Evolutionary conservation across 2,113 vertebrate species (phyloP).

Genomic region (Ceyx margarethae): DNA sequence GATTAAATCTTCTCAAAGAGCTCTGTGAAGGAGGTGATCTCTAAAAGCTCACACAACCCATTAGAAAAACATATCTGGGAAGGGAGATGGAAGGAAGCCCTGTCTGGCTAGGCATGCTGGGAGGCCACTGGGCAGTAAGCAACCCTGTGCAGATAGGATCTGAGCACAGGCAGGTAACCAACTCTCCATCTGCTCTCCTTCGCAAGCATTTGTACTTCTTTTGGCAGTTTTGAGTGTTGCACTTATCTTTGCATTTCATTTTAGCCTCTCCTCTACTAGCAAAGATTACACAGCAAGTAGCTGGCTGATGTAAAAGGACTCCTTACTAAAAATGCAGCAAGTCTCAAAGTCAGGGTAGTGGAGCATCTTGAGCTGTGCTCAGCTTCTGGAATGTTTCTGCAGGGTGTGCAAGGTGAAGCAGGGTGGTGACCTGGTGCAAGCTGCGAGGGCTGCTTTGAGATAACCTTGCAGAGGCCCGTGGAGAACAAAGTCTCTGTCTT

Average conservation of each 20-base stretch:
- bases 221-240: background rate
- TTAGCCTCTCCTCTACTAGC: rapidly evolving
- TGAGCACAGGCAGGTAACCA: background rate
- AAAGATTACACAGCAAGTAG: background rate
- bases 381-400: background rate
- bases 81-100: background rate
- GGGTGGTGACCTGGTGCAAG: background rate
- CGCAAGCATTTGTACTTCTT: background rate
- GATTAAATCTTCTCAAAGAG: background rate
- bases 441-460: background rate
- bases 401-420: rapidly evolving
- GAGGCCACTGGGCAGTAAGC: rapidly evolving
- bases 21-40: background rate
- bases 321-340: background rate
- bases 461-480: background rate
- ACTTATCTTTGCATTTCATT: background rate
- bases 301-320: background rate
- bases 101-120: background rate
- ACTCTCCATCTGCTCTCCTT: background rate
- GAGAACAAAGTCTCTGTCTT: background rate
- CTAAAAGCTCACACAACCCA: background rate
- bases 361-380: background rate
- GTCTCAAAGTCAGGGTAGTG: background rate
- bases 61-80: background rate
- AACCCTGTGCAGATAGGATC: background rate